Conservation (phyloP, 2,797 vertebrate genomes). For the Leucoraja ocellata region DNA sequence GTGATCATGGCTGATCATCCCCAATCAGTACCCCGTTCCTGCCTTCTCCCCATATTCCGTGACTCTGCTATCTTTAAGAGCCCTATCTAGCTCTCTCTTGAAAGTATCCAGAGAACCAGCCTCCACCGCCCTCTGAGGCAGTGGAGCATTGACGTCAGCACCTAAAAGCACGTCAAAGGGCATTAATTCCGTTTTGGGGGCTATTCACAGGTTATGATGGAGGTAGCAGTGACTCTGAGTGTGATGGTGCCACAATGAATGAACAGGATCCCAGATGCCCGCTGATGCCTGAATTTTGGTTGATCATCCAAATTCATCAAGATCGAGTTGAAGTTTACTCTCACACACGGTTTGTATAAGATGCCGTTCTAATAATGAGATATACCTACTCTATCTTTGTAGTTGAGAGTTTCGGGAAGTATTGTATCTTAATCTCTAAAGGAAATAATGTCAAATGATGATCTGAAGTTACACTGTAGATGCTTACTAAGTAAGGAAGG, state of each 20-base stretch:
- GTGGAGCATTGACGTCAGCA: background rate
- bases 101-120: too few species aligned
- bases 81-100: too few species aligned
- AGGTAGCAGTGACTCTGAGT: slow-evolving; percentile 90
- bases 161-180: too few species aligned
- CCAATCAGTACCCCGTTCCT: too few species aligned
- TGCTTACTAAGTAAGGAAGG: background rate
- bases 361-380: background rate
- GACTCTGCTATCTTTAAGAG: too few species aligned
- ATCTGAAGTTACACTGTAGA: background rate
- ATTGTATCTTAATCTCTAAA: background rate
- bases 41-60: too few species aligned
- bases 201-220: slow-evolving; percentile 80
- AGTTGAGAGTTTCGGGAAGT: background rate
- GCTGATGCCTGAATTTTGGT: slow-evolving; percentile 91
- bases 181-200: background rate
- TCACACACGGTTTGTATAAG: slow-evolving; percentile 71
- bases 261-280: slow-evolving; percentile 70
- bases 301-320: slow-evolving; percentile 81
- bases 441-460: background rate
- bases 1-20: too few species aligned
- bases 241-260: slow-evolving; percentile 72
- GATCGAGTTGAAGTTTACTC: slow-evolving; percentile 92
- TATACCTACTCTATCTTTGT: background rate
- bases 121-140: too few species aligned